Evolutionary conservation across 1,140 invertebrate species (phyloP).

Genomic region (Drosophila nebulosa): DNA sequence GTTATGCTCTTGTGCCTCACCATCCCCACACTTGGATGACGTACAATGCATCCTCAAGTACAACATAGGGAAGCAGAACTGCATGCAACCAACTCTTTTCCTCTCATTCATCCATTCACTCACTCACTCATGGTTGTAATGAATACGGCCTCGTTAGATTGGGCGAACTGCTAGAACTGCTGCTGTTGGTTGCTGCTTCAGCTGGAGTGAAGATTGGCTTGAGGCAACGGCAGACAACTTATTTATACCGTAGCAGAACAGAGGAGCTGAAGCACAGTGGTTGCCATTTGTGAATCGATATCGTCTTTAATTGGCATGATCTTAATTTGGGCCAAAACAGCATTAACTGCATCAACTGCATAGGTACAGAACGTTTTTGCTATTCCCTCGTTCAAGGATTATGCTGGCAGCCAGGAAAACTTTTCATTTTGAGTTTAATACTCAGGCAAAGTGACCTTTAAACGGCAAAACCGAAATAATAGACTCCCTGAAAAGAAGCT

Average conservation of each 20-base stretch:
- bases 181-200: slow-evolving; percentile 33
- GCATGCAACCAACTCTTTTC: neutral
- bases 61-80: slow-evolving; percentile 14
- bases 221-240: slow-evolving; percentile 50
- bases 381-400: too few relatives aligned
- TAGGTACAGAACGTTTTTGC: too few relatives aligned
- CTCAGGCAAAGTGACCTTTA: too few relatives aligned
- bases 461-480: too few relatives aligned
- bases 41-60: slow-evolving; percentile 10
- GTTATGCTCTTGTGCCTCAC: slow-evolving; percentile 51
- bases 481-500: too few relatives aligned
- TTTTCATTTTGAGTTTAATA: too few relatives aligned
- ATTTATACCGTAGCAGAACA: slow-evolving; percentile 38
- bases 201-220: slow-evolving; percentile 8
- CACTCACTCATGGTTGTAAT: slow-evolving; percentile 40
- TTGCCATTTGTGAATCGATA: neutral
- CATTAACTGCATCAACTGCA: too few relatives aligned
- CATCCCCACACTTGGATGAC: slow-evolving; percentile 26
- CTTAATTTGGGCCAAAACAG: too few relatives aligned
- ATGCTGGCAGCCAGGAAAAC: too few relatives aligned
- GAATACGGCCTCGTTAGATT: slow-evolving; percentile 62
- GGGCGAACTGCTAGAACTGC: neutral
- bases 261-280: neutral
- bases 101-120: neutral
- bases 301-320: neutral